Base-by-base conservation (phyloP, 2,888 invertebrate species). In the Acanthosepion lycidas region DNA sequence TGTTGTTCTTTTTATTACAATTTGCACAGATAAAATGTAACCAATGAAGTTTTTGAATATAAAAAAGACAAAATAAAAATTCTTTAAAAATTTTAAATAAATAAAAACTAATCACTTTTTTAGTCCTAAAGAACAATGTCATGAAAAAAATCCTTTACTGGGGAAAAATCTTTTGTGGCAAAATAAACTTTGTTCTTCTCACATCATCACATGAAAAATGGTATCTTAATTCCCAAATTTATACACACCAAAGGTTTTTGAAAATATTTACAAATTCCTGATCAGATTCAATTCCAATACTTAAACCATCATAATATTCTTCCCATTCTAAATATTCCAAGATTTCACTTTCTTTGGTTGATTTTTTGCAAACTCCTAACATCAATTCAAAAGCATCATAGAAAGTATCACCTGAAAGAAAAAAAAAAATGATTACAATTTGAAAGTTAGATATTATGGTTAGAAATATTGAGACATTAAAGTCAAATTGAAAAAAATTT, bases 221-320 rank as follows among this genome's bases (percentile, higher is more conserved):
- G 5, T 23, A 59, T 23, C 59, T n/a, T 0, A n/a, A n/a, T 78
- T 78, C 8, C n/a, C n/a, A 78, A 78, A 12, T 12, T 95, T 95
- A 97, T 49, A 97, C 96, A 64, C 96, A 96, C 97, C 97, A 97
- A 3, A 97, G 96, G 95, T 97, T 97, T 94, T 96, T 95, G 91
- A 97, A 95, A 49, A 97, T 96, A 94, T 96, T 97, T 51, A 95
- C 96, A 95, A 97, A 97, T 94, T 97, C 97, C 49, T 96, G 96
- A 95, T 97, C 97, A 94, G 95, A 95, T 9, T 96, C 96, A 4
- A 97, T 94, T 49, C 96, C 95, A 48, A 97, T 95, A 95, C 97
- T 97, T 20, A 97, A 96, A 28, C 97, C 97, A 95, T 97, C 97
- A 94, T 97, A 97, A 95, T 97, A 97, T 94, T 97, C 97, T 95